phyloP scores from a whole-genome alignment of 1,140 invertebrate genomes.

The Panonychus citri region DNA sequence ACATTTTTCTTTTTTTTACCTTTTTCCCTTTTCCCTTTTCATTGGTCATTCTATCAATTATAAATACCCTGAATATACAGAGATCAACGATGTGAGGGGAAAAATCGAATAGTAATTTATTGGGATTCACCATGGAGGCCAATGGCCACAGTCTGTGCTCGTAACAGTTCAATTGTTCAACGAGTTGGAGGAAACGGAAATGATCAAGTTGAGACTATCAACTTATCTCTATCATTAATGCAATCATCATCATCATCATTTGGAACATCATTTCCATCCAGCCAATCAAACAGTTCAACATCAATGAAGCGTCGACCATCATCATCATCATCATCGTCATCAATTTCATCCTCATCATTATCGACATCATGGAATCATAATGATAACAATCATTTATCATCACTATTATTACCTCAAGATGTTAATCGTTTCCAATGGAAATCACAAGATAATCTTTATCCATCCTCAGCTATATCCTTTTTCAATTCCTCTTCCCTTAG shows the following conservation, averaged over 20 bases:
- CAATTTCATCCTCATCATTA: background rate
- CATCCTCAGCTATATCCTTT: background rate
- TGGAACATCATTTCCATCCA: background rate
- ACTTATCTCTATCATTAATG: background rate
- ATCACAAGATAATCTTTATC: background rate
- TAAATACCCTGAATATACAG: too few relatives aligned
- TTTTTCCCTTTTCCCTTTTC: background rate
- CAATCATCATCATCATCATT: background rate
- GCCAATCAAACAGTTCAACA: background rate
- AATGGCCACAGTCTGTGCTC: slow-evolving; percentile 12
- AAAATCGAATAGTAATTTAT: slow-evolving; percentile 14
- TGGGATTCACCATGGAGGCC: slow-evolving; percentile 9
- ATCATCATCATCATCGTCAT: background rate
- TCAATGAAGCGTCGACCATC: background rate
- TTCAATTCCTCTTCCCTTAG: slow-evolving; percentile 21
- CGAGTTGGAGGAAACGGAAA: background rate
- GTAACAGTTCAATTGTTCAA: background rate
- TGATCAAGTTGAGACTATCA: background rate
- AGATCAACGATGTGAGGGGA: background rate
- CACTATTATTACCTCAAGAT: too few relatives aligned
- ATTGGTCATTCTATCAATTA: too few relatives aligned
- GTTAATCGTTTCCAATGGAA: too few relatives aligned
- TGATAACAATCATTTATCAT: too few relatives aligned
- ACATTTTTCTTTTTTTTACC: background rate
- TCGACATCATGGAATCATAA: too few relatives aligned